phyloP scores from a whole-genome alignment of 64 coral and sea anemone species.

The Montipora cactus region DNA sequence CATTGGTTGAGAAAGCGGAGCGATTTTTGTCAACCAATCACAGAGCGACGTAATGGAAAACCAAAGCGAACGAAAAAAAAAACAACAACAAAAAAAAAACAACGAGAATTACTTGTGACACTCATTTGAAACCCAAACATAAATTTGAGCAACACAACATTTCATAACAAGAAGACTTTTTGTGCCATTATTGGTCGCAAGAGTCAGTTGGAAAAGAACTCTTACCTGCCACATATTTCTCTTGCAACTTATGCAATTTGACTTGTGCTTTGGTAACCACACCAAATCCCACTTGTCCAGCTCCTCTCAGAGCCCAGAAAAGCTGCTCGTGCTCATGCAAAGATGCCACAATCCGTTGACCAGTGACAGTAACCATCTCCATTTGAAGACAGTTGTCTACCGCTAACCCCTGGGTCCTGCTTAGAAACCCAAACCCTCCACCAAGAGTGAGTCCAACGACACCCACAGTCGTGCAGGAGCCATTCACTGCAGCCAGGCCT shows the following conservation, averaged over 20 bases:
- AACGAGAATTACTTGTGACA: no score
- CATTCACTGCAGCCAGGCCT: conserved; percentile 33
- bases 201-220: background rate
- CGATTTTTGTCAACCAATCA: no score
- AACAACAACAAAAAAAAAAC: no score
- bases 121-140: no score
- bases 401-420: conserved; percentile 17
- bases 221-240: conserved; percentile 21
- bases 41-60: no score
- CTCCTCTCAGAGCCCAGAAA: conserved; percentile 24
- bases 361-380: conserved; percentile 1
- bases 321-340: background rate
- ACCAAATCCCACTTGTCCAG: conserved; percentile 33
- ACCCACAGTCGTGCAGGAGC: conserved; percentile 6
- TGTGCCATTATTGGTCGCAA: no score
- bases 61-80: no score
- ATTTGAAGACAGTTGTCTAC: conserved; percentile 41
- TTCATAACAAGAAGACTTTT: no score
- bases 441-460: background rate
- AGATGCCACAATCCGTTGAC: conserved; percentile 28
- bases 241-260: conserved; percentile 11
- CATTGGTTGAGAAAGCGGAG: no score
- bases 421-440: conserved; percentile 35
- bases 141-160: no score
- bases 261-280: conserved; percentile 30